Evolutionary conservation across 2,888 invertebrate species (phyloP).

Genomic region (Troides oblongomaculatus): DNA sequence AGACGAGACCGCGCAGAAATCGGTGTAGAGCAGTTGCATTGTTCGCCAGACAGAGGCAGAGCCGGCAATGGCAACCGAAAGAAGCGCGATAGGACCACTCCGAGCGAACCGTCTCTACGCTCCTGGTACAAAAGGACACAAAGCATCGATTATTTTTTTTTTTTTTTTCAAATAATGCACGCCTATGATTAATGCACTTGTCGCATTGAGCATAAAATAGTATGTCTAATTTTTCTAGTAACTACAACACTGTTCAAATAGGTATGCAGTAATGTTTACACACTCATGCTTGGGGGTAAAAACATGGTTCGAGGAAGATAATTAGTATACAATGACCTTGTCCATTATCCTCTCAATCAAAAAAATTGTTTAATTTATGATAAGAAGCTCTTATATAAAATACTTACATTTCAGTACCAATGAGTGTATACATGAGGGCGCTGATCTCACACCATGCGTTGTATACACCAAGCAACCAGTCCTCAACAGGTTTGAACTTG

Average conservation of each 20-base stretch:
- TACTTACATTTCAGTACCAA: constrained; percentile 66
- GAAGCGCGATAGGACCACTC: constrained; percentile 66
- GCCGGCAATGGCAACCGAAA: constrained; percentile 68
- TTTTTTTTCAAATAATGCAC: not conserved
- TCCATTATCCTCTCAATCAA: not conserved
- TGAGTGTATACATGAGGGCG: constrained; percentile 69
- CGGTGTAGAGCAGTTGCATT: constrained; percentile 48
- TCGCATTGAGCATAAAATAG: too few relatives aligned
- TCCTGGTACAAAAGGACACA: constrained; percentile 41
- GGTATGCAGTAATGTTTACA: too few relatives aligned
- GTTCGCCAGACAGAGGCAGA: constrained; percentile 60
- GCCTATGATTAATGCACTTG: not conserved
- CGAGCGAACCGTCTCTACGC: constrained; percentile 52
- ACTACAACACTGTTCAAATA: too few relatives aligned
- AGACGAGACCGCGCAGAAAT: constrained; percentile 50
- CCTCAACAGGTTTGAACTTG: constrained; percentile 45
- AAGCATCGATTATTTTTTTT: too few relatives aligned
- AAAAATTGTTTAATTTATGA: not conserved
- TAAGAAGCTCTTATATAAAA: too few relatives aligned
- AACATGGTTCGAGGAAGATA: too few relatives aligned
- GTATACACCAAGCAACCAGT: constrained; percentile 70
- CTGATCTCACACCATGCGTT: constrained; percentile 74
- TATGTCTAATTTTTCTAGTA: too few relatives aligned
- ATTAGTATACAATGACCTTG: too few relatives aligned
- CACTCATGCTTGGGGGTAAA: too few relatives aligned